These are phyloP conservation scores for human (Homo sapiens) DNA, from an alignment of 2,113 vertebrate species.

Conservation along the genomic window DNA sequence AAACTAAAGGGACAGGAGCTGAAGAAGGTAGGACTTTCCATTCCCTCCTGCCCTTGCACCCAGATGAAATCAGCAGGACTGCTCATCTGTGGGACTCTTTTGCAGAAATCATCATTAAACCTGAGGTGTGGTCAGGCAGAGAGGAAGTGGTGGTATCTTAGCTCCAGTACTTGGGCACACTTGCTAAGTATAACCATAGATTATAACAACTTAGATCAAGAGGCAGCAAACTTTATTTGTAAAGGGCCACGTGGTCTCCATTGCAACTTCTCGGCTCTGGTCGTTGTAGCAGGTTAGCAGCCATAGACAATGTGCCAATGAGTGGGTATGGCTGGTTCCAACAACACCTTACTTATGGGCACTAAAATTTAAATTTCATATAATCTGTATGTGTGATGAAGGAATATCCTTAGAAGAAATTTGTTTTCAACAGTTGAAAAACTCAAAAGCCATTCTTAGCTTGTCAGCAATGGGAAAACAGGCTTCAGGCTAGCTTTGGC, in stretches of 20 bases:
- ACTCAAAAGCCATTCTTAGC: background rate
- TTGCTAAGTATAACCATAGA: no score
- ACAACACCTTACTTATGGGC: background rate
- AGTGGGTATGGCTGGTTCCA: background rate
- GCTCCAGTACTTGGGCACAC: background rate
- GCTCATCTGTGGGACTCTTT: background rate
- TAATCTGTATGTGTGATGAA: background rate
- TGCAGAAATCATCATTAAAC: background rate
- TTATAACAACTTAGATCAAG: background rate
- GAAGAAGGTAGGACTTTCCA: background rate
- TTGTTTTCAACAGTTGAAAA: background rate
- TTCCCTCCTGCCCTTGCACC: background rate
- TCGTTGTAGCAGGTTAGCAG: background rate
- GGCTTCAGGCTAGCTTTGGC: background rate
- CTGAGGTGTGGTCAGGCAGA: background rate
- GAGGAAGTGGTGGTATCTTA: background rate
- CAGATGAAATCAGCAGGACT: background rate
- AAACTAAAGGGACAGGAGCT: background rate
- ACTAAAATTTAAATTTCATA: background rate
- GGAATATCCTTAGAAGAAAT: background rate
- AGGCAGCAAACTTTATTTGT: background rate
- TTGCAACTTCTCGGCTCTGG: fast-evolving
- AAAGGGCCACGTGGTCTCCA: background rate
- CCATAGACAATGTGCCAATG: background rate
- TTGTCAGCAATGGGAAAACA: no score